Percentiles rank a stretch among this genome's conserved stretches.
Conservation (phyloP, 2,797 vertebrate genomes). For the Thripadectes ignobilis region DNA sequence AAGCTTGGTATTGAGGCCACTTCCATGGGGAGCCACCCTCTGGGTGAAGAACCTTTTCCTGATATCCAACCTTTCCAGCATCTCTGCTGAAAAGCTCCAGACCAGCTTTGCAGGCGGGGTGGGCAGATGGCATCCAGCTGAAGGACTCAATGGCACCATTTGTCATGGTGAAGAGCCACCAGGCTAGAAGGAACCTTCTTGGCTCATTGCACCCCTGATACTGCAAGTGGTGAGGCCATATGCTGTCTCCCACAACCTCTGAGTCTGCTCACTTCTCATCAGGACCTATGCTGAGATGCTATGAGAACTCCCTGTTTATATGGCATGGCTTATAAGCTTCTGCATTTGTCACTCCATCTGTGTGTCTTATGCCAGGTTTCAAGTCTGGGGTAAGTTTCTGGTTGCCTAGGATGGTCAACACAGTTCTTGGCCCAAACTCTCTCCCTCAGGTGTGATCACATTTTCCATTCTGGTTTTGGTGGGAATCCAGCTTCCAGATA, state of each 20-base stretch:
- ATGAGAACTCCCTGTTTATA: not conserved
- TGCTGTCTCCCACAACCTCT: conserved; percentile 5
- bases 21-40: fast-evolving
- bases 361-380: not conserved
- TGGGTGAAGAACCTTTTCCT: not conserved
- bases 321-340: not conserved
- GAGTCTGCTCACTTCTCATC: conserved; percentile 8
- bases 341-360: not conserved
- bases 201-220: not conserved
- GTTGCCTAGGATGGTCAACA: not conserved
- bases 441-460: not conserved
- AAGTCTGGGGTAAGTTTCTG: not conserved
- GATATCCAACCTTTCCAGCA: not conserved
- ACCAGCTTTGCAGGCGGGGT: not conserved
- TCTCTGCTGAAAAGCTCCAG: not conserved
- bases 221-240: not conserved
- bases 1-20: not conserved
- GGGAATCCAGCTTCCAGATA: not conserved
- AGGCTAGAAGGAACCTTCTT: conserved; percentile 17
- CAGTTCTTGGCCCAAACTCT: not conserved
- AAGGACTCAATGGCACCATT: not conserved
- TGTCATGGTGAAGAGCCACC: conserved; percentile 10
- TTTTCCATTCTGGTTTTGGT: not conserved
- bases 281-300: not conserved
- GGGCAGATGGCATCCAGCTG: conserved; percentile 10